phyloP scores from a whole-genome alignment of 2,888 invertebrate genomes.

The Papilio elwesi region DNA sequence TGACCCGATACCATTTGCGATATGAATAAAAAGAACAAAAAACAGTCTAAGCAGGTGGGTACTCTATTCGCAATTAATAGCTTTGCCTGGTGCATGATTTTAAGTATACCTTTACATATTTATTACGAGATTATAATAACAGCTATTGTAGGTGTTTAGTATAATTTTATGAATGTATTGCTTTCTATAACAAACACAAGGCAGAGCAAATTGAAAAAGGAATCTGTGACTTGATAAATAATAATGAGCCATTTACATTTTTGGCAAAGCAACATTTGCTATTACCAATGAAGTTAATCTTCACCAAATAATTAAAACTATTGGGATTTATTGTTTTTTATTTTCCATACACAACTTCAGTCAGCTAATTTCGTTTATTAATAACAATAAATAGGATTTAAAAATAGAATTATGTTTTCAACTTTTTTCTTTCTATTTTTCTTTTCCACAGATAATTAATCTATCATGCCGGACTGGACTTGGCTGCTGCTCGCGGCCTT shows the following conservation, averaged over 20 bases:
- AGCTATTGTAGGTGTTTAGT: not conserved
- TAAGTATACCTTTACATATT: not conserved
- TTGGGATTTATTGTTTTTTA: no score
- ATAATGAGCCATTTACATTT: not conserved
- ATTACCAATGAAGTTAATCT: not conserved
- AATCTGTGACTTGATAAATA: no score
- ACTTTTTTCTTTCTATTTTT: no score
- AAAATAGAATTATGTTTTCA: not conserved
- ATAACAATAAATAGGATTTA: not conserved
- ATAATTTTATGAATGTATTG: not conserved
- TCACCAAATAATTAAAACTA: no score
- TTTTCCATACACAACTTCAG: no score
- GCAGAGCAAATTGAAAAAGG: no score
- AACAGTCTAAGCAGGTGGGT: not conserved
- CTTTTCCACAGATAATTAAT: constrained; percentile 46
- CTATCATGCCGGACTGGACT: constrained; percentile 77
- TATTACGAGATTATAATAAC: not conserved
- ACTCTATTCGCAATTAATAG: not conserved
- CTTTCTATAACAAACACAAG: no score
- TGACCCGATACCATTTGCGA: not conserved
- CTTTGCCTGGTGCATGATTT: not conserved
- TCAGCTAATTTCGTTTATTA: not conserved
- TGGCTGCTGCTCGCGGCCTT: constrained; percentile 73
- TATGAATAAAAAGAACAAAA: not conserved
- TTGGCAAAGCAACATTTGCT: not conserved